Conservation (phyloP, 1,140 invertebrate genomes). For the Battus philenor region DNA sequence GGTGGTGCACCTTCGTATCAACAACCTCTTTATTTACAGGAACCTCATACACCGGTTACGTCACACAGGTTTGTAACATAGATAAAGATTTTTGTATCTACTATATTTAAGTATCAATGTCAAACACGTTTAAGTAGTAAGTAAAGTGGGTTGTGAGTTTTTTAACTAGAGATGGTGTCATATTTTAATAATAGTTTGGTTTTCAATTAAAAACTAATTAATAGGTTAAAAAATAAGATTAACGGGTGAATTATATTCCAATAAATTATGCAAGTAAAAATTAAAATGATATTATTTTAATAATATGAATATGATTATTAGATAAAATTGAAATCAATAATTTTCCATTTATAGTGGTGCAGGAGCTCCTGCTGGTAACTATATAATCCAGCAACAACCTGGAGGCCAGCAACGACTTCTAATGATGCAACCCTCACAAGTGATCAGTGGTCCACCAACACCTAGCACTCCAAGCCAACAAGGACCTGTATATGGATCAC, state of each 20-base stretch:
- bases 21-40: slow-evolving; percentile 81
- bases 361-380: slow-evolving; percentile 67
- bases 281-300: no score
- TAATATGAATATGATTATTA: no score
- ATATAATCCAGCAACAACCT: slow-evolving; percentile 78
- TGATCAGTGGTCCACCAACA: slow-evolving; percentile 74
- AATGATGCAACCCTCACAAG: slow-evolving; percentile 79
- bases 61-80: slow-evolving; percentile 48
- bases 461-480: slow-evolving; percentile 76
- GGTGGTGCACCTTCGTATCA: slow-evolving; percentile 80
- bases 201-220: no score
- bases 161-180: no score
- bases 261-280: no score
- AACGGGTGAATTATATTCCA: no score
- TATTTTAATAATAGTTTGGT: no score
- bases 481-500: slow-evolving; percentile 75
- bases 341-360: slow-evolving; percentile 53
- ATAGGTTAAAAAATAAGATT: no score
- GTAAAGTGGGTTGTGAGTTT: no score
- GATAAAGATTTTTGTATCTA: neutral
- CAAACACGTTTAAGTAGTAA: no score
- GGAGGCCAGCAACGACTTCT: slow-evolving; percentile 78
- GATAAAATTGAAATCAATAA: no score
- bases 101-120: no score
- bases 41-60: slow-evolving; percentile 76